Conservation (phyloP, 2,888 invertebrate species). For the Trilocha varians region DNA sequence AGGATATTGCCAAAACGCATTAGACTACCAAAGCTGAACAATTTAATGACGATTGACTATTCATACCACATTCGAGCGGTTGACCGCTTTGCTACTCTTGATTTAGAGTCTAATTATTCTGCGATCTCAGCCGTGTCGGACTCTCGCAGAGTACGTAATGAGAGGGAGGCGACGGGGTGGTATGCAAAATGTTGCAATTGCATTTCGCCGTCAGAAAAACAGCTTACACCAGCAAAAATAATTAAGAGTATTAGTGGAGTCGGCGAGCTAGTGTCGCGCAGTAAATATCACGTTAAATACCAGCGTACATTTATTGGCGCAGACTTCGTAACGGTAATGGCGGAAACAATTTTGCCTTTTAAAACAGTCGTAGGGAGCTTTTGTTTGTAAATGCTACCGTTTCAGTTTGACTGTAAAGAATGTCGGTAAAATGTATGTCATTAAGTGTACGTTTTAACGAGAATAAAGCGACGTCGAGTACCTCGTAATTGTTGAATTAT, state of each 20-base stretch:
- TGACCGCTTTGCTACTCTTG: conserved; percentile 68
- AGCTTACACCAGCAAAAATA: conserved; percentile 71
- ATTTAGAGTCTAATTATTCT: conserved; percentile 70
- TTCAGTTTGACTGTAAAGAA: conserved; percentile 6
- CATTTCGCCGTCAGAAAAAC: conserved; percentile 67
- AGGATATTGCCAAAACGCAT: conserved; percentile 39
- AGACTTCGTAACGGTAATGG: conserved; percentile 53
- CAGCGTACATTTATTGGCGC: conserved; percentile 68
- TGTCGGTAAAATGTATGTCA: background rate
- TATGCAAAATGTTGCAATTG: conserved; percentile 69
- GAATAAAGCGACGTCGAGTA: background rate
- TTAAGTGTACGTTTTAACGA: background rate
- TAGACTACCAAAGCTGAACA: conserved; percentile 69
- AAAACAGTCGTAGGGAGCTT: conserved; percentile 41
- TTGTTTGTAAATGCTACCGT: conserved; percentile 33
- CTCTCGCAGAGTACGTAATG: conserved; percentile 58
- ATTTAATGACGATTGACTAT: conserved; percentile 72
- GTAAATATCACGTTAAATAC: conserved; percentile 69
- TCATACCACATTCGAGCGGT: conserved; percentile 67
- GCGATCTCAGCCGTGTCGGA: conserved; percentile 62
- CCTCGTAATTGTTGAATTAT: background rate
- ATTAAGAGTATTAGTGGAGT: conserved; percentile 70
- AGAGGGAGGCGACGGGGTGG: conserved; percentile 36
- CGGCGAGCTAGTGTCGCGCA: conserved; percentile 60
- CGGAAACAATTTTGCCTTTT: conserved; percentile 63